Evolutionary conservation across 2,888 invertebrate genomes (phyloP).

Genomic region (Aporophyla nigra): DNA sequence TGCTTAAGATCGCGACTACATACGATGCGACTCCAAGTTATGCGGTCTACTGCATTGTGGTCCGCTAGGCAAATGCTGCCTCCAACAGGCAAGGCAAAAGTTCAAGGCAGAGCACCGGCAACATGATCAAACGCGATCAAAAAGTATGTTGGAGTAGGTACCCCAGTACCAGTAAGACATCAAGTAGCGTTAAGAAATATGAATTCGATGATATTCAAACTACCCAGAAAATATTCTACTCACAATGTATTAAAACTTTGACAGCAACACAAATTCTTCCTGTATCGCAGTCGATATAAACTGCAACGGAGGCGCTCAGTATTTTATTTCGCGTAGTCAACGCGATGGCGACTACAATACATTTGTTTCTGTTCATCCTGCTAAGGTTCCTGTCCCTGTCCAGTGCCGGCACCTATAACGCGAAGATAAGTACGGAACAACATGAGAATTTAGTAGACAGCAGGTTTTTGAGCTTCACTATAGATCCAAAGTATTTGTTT

Average conservation of each 20-base stretch:
- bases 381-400: slow-evolving; percentile 54
- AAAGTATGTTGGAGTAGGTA: too few relatives aligned
- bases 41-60: too few relatives aligned
- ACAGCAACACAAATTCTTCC: slow-evolving; percentile 69
- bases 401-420: slow-evolving; percentile 86
- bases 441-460: slow-evolving; percentile 92
- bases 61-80: too few relatives aligned
- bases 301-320: not conserved
- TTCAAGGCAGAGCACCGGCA: too few relatives aligned
- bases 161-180: too few relatives aligned
- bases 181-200: not conserved
- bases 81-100: too few relatives aligned
- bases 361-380: slow-evolving; percentile 55
- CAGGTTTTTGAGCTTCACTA: slow-evolving; percentile 93
- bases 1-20: too few relatives aligned
- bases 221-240: slow-evolving; percentile 2
- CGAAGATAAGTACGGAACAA: slow-evolving; percentile 92
- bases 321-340: slow-evolving; percentile 37
- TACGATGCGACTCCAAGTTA: too few relatives aligned
- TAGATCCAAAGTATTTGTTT: slow-evolving; percentile 93
- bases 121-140: too few relatives aligned
- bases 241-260: slow-evolving; percentile 36
- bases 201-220: not conserved
- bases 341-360: slow-evolving; percentile 55
- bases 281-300: slow-evolving; percentile 69